A percentile compares a stretch with the other conserved stretches of the same genome.
Conservation (phyloP, 2,113 vertebrate species). For the Pardalotus punctatus region DNA sequence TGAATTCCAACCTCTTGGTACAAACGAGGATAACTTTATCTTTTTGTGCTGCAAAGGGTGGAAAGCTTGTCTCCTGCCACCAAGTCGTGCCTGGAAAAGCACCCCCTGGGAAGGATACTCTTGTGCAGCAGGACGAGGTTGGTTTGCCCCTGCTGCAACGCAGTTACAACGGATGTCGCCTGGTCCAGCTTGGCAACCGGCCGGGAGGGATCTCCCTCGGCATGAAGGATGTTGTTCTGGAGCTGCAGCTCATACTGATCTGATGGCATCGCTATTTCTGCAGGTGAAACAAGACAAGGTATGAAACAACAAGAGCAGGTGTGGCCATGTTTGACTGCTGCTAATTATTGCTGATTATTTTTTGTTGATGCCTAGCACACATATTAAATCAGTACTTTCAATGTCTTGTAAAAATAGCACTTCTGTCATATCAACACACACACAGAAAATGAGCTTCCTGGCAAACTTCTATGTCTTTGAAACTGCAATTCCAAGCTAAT, state of each 20-base stretch:
- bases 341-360: not conserved
- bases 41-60: not conserved
- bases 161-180: constrained; percentile 71
- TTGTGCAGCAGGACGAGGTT: constrained; percentile 73
- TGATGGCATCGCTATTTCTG: constrained; percentile 88
- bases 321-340: not conserved
- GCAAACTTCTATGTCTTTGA: not conserved
- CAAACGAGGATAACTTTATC: not conserved
- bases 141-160: constrained; percentile 74
- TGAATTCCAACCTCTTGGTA: not conserved
- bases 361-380: not conserved
- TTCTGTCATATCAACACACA: not conserved
- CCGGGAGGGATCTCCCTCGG: constrained; percentile 60
- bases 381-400: not conserved
- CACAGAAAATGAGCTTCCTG: not conserved
- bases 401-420: not conserved
- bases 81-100: not conserved
- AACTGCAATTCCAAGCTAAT: not conserved
- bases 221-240: constrained; percentile 75
- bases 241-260: constrained; percentile 94
- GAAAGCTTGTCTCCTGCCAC: not conserved
- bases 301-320: not conserved
- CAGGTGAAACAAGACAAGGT: not conserved
- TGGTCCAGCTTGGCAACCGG: constrained; percentile 81
- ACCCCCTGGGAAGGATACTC: constrained; percentile 71